Base-by-base conservation (phyloP, 2,113 vertebrate genomes). In the Callorhinus ursinus region DNA sequence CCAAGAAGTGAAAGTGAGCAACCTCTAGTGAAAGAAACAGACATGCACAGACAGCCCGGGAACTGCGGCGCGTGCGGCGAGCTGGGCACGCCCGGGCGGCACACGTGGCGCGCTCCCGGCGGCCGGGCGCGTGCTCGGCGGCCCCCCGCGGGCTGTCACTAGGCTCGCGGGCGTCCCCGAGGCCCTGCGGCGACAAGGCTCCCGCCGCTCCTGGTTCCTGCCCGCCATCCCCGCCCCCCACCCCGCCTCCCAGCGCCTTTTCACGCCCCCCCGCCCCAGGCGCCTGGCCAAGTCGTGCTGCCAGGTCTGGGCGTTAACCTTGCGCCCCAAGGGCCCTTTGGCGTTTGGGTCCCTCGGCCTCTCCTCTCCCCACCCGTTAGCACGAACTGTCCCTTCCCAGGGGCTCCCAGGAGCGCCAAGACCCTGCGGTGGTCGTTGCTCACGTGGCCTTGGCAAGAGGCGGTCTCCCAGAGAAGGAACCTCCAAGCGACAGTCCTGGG, bases 1-100 rank as follows among this genome's bases (percentile, higher is more conserved):
- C 90, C 96, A 98, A 98, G 98, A 98, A 98, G 98, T 97, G 98
- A 98, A 98, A 98, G 98, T 98, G 98, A 99, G 99, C 98, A 98
- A 95, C 98, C 98, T 98, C 98, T 98, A 98, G 98, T 98, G 98
- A 98, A 98, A 98, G 98, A 98, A 98, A 87, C 7, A 97, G 98
- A 98, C 98, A 98, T 92, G 97, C 98, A 97, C 98, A 98, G 98
- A 98, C 97, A 95, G 93, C 81, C 69, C 71, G 0, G 0, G 93
- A 94, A 97, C 84, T 92, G 57, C 24, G 39, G 96, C 92, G 80
- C 80, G 88, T 22, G 63, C 14, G 36, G 81, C 36, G 65, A 22
- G 86, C 74, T 6, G 89, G 97, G 76, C 88, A 92, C 61, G 90
- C 26, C 93, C 65, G 33, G 65, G 72, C 5, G 39, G 28, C 89